Base-by-base conservation (phyloP, 2,888 invertebrate genomes). In the Scaptomyza parva region DNA sequence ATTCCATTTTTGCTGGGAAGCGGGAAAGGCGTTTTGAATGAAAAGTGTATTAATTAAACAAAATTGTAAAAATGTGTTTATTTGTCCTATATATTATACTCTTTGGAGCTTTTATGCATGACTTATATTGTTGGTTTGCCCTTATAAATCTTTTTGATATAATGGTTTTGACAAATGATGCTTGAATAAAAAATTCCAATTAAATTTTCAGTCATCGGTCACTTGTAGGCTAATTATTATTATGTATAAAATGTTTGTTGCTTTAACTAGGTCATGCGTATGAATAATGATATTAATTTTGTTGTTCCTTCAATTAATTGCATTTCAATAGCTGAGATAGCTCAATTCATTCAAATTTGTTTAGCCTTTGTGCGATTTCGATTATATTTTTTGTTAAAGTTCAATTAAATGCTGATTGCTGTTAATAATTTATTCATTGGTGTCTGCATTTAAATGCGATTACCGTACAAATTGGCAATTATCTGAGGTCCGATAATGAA, bases 391-490 rank as follows among this genome's bases (percentile, higher is more conserved):
- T 39, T 7, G 37, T 50, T 54, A n/a, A n/a, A 22, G 43, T 44
- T 60, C 52, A 53, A 70, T 61, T 43, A 66, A 73, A 54, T 43
- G 51, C 50, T 35, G 40, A 72, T 61, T 76, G 71, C 41, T 57
- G 39, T 37, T 66, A 41, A 41, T 67, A 24, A 30, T 60, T 65
- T 51, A 76, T 73, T 60, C 72, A 66, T 72, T 55, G 59, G 22
- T 26, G 12, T 44, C 43, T 18, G 22, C 22, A 22, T 40, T 37
- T 35, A 43, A 74, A 48, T 55, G 53, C 47, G 54, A 66, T 72
- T 62, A 43, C 33, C 43, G 18, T 9, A 12, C 43, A 61, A 76
- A 72, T 72, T 41, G 48, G 30, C 74, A 76, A 72, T 77, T 74
- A 77, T 30, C 45, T 45, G 43, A 6, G 33, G 40, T 61, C 33